Base-by-base conservation (phyloP, 1,140 invertebrate species). In the Nasonia vitripennis region DNA sequence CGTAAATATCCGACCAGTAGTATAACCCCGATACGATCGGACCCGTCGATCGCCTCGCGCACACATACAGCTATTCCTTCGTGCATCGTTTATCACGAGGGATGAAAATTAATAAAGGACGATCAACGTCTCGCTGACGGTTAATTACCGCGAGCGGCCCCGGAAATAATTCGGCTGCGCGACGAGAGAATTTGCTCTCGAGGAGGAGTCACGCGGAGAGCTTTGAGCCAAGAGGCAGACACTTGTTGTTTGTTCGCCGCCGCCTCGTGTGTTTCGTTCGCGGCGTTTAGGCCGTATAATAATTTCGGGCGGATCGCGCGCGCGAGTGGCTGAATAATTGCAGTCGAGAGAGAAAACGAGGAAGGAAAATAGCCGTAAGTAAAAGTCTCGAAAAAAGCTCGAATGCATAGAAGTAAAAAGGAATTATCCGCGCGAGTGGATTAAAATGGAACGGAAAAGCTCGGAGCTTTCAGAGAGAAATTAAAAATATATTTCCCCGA, bases 111-210 rank as follows among this genome's bases (percentile, higher is more conserved):
- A 55, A 55, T 78, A 78, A 78, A 78, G n/a, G 41, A 78, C 11
- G 9, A 78, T 48, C n/a, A 78, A 6, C 45, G 34, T 75, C 37
- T 31, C 71, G 62, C 81, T 17, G 23, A 1, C 12, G 27, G 51
- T 78, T 55, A 55, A 78, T 79, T 67, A 45, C 55, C 1, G 55
- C 62, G 11, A 2, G 3, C 27, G 27, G 27, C 27, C 62, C 55
- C 62, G 78, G 62, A 84, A 83, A 86, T 83, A 83, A 80, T 78
- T 80, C 62, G 78, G 78, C 17, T 68, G 77, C 68, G 23, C 10
- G 68, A 12, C 20, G 10, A 7, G 10, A 7, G 20, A 45, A 45
- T 9, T 45, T 17, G 55, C 55, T 62, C 27, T 62, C 27, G 11
- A 27, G 74, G 12, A 17, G 74, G 51, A 45, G 27, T n/a, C 70